Base-by-base conservation (phyloP, 2,888 invertebrate species). In the Eutolmus rufibarbis region DNA sequence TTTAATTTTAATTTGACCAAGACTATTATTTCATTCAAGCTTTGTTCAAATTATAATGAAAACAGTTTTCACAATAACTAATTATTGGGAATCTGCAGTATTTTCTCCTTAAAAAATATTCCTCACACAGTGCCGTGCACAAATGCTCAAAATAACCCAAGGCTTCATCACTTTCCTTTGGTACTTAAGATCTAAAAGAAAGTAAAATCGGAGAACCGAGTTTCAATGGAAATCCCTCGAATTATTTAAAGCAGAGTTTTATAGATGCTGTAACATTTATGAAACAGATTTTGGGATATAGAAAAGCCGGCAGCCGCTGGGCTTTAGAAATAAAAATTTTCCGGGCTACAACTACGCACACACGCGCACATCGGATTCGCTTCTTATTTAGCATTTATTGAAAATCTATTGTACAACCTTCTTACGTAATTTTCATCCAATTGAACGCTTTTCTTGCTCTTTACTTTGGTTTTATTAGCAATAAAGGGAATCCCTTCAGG, bases 371-470 rank as follows among this genome's bases (percentile, higher is more conserved):
- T 46, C 7, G 46, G 37, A 79, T 79, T 46, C 79, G 12, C 31
- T 43, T 79, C 51, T 79, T 79, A 79, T 79, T 79, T 51, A 79
- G 79, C 79, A 79, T 79, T 79, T 79, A 79, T 79, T 79, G 51
- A 79, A 79, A 79, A 79, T 79, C 46, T 43, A 51, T 84, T 87
- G 79, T 76, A 40, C 82, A 34, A 40, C 78, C 74, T 76, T 77
- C 79, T 87, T 86, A 87, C 86, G 79, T 81, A 86, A 86, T 87
- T 87, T 87, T 74, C 77, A 57, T 79, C 79, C 87, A 86, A 84
- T 87, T 81, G 87, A 86, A 82, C 66, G 85, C 86, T 79, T 79
- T 74, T 77, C 86, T 87, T 86, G 82, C 77, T 81, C 74, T 51
- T 86, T 56, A 78, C 79, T 57, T 79, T 51, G 86, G 23, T 86